Conservation (phyloP, 2,888 invertebrate species). For the Diarsia brunnea region DNA sequence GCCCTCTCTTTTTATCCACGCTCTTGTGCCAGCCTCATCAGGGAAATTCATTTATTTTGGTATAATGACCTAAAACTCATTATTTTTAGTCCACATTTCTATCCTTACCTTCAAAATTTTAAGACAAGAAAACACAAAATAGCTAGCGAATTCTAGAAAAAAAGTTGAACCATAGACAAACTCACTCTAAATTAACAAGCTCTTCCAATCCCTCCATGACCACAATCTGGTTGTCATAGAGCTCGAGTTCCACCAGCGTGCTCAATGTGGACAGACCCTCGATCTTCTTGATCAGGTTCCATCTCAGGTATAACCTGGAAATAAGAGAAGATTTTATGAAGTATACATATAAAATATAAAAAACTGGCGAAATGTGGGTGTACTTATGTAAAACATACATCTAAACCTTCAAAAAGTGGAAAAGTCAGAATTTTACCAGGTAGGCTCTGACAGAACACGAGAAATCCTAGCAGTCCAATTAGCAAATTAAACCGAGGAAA, state of each 20-base stretch:
- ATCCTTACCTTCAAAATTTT: not conserved
- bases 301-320: slow-evolving; percentile 94
- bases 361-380: too few species aligned
- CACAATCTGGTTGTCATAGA: slow-evolving; percentile 99
- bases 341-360: too few species aligned
- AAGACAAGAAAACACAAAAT: too few species aligned
- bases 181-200: slow-evolving; percentile 97
- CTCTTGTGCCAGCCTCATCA: too few species aligned
- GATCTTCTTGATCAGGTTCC: slow-evolving; percentile 98
- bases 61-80: not conserved
- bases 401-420: too few species aligned
- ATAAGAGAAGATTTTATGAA: not conserved
- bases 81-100: too few species aligned
- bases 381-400: too few species aligned
- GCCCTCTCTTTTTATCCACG: too few species aligned
- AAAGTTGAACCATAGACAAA: slow-evolving; percentile 60
- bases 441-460: not conserved
- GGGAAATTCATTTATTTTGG: not conserved
- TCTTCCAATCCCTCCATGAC: slow-evolving; percentile 97
- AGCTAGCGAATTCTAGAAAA: not conserved
- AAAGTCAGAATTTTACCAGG: too few species aligned
- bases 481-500: not conserved
- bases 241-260: slow-evolving; percentile 96
- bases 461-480: not conserved
- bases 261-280: slow-evolving; percentile 95